Evolutionary conservation across 2,888 invertebrate species (phyloP).

Genomic region (Melanotus villosus): DNA sequence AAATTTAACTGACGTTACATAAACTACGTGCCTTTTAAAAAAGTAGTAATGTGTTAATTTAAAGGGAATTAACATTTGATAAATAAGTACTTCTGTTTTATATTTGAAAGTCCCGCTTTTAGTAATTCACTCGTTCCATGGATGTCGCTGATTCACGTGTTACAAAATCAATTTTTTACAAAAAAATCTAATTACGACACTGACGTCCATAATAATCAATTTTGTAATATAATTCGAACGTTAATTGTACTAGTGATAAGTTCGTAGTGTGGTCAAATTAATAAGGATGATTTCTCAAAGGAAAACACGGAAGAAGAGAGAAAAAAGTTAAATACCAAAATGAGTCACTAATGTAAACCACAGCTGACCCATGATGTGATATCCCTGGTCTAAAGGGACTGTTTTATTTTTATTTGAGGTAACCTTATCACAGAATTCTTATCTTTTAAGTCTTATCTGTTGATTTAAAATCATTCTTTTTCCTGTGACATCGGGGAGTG

Average conservation of each 20-base stretch:
- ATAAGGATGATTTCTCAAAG: not conserved
- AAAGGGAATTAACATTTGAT: too few relatives aligned
- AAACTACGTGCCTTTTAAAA: too few relatives aligned
- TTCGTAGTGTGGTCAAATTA: not conserved
- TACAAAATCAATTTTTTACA: conserved; percentile 32
- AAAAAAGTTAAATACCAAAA: conserved; percentile 27
- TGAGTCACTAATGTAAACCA: conserved; percentile 46
- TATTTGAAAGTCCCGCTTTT: conserved; percentile 6
- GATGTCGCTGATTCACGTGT: conserved; percentile 23
- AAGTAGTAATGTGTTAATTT: too few relatives aligned
- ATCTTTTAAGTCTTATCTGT: not conserved
- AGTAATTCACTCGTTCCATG: not conserved
- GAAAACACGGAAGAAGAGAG: conserved; percentile 21
- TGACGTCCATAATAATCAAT: not conserved
- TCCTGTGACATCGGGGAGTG: not conserved
- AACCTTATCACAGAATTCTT: conserved; percentile 14
- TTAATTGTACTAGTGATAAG: not conserved
- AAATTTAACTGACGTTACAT: too few relatives aligned
- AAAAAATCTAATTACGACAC: conserved; percentile 27
- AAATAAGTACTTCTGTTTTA: too few relatives aligned
- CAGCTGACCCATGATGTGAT: conserved; percentile 45
- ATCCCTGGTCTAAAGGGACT: conserved; percentile 34
- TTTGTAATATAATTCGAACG: not conserved
- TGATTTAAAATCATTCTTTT: not conserved
- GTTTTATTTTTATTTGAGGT: conserved; percentile 46